phyloP scores from a whole-genome alignment of 2,113 vertebrate species.

The rabbit (Oryctolagus cuniculus) region mOryCun1.1 NC_091447.1:32759501-32760000 shows the following conservation, averaged over 20 bases:
- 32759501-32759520: not conserved
- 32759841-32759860: too few species aligned
- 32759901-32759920: too few species aligned
- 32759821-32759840: too few species aligned
- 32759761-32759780: too few species aligned
- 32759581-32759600: not conserved
- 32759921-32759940: too few species aligned
- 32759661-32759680: not conserved
- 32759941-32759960: too few species aligned
- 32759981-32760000: too few species aligned
- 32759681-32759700: slow-evolving; percentile 37
- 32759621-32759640: slow-evolving; percentile 1
- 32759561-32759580: not conserved
- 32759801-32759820: too few species aligned
- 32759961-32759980: too few species aligned
- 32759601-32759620: not conserved
- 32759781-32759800: too few species aligned
- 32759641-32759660: not conserved
- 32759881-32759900: too few species aligned
- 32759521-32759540: not conserved
- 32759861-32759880: too few species aligned
- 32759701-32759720: not conserved
- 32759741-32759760: not conserved
- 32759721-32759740: slow-evolving; percentile 46
- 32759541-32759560: not conserved